These are phyloP conservation scores for Drosophila seguyi DNA, from an alignment of 1,140 invertebrate species.

Conservation along the genomic window DNA sequence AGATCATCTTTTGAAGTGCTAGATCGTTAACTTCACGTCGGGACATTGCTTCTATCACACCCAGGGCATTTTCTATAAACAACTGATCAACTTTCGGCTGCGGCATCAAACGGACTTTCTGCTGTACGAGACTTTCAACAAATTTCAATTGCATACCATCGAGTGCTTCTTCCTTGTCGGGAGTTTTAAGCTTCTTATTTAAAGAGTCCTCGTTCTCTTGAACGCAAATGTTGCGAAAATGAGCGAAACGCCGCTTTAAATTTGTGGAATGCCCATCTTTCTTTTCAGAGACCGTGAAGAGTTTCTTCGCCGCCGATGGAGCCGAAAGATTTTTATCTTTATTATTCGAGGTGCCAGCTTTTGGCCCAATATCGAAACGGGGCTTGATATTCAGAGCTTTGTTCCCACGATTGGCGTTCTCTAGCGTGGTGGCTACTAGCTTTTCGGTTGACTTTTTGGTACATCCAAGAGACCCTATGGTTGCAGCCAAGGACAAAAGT, in stretches of 20 bases:
- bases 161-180: not conserved
- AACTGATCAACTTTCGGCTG: not conserved
- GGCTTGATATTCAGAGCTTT: not conserved
- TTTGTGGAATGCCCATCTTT: too few relatives aligned
- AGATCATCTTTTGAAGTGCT: constrained; percentile 90
- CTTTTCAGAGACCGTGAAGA: too few relatives aligned
- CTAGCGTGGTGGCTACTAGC: too few relatives aligned
- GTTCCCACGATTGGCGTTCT: not conserved
- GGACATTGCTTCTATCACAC: constrained; percentile 85
- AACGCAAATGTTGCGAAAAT: not conserved
- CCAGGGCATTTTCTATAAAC: not conserved
- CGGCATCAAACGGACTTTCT: not conserved
- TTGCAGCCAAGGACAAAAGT: too few relatives aligned
- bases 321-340: too few relatives aligned
- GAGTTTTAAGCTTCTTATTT: not conserved
- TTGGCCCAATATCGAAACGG: not conserved
- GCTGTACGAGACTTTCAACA: not conserved
- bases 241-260: not conserved
- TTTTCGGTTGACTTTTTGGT: not conserved
- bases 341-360: not conserved
- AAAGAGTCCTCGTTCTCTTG: not conserved
- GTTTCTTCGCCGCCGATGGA: too few relatives aligned
- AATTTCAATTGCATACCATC: not conserved
- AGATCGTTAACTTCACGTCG: constrained; percentile 90
- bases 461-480: too few relatives aligned